phyloP scores from a whole-genome alignment of 2,113 vertebrate genomes.

The Marcusenius ussheri region DNA sequence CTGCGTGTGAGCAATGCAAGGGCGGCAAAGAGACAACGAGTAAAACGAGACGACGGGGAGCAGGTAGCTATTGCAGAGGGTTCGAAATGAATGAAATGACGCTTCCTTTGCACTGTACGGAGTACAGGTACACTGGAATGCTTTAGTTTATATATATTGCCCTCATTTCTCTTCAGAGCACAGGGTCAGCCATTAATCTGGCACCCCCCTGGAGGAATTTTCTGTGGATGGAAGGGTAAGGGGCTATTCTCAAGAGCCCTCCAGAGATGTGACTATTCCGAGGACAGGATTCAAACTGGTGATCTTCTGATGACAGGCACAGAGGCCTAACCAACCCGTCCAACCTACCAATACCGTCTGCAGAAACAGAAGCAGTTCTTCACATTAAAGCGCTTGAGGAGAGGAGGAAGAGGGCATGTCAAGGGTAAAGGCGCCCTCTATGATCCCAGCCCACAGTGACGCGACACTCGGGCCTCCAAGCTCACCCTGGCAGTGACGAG shows the following conservation, averaged over 20 bases:
- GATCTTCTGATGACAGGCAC: neutral
- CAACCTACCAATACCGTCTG: neutral
- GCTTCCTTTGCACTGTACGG: neutral
- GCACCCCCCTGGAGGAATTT: neutral
- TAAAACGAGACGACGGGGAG: neutral
- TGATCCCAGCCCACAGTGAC: neutral
- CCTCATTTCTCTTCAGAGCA: neutral
- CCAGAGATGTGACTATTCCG: neutral
- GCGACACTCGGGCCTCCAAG: constrained; percentile 15
- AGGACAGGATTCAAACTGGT: neutral
- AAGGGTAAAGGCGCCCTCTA: neutral
- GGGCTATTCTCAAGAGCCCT: neutral
- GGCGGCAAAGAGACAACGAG: constrained; percentile 51
- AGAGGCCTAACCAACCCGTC: neutral
- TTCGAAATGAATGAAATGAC: neutral
- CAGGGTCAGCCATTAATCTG: neutral
- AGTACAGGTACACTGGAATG: neutral
- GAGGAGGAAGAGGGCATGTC: neutral
- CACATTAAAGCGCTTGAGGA: neutral
- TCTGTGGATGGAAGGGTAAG: neutral
- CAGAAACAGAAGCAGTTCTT: neutral
- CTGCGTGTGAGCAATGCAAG: constrained; percentile 50
- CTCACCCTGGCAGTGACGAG: constrained; percentile 83
- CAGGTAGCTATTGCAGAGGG: neutral
- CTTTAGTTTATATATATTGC: neutral